Conservation (phyloP, 1,140 invertebrate genomes). For the Metopolophium dirhodum region DNA sequence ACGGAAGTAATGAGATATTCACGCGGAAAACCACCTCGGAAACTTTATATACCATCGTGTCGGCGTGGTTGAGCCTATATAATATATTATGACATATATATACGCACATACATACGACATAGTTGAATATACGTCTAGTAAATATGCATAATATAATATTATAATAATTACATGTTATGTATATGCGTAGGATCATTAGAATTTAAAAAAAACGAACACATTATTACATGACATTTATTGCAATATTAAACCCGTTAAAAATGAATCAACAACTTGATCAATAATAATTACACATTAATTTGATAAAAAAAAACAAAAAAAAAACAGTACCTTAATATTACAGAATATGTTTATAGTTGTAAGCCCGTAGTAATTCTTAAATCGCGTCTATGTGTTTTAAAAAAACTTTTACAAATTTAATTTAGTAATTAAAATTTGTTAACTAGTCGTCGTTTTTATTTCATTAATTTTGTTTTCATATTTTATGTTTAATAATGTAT, state of each 20-base stretch:
- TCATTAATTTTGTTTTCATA: too few relatives aligned
- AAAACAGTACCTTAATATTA: too few relatives aligned
- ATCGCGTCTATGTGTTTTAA: too few relatives aligned
- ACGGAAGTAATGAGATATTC: constrained; percentile 22
- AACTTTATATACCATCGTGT: neutral
- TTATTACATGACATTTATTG: neutral
- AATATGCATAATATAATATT: neutral
- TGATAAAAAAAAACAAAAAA: too few relatives aligned
- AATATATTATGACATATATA: neutral
- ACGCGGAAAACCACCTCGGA: neutral
- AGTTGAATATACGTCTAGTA: neutral
- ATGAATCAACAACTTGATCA: neutral
- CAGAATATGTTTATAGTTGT: too few relatives aligned
- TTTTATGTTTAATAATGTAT: too few relatives aligned
- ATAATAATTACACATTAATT: neutral
- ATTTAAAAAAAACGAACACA: neutral
- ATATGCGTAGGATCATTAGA: too few relatives aligned
- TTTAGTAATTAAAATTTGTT: too few relatives aligned
- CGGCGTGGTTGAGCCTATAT: neutral
- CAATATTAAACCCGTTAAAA: neutral
- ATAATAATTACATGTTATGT: too few relatives aligned
- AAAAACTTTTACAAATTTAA: too few relatives aligned
- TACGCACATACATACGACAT: neutral
- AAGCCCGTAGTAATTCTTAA: too few relatives aligned
- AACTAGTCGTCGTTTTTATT: too few relatives aligned